A percentile compares a stretch with the other conserved stretches of the same genome.
Evolutionary conservation across 1,140 invertebrate genomes (phyloP).

Genomic region (Drosophila busckii): DNA sequence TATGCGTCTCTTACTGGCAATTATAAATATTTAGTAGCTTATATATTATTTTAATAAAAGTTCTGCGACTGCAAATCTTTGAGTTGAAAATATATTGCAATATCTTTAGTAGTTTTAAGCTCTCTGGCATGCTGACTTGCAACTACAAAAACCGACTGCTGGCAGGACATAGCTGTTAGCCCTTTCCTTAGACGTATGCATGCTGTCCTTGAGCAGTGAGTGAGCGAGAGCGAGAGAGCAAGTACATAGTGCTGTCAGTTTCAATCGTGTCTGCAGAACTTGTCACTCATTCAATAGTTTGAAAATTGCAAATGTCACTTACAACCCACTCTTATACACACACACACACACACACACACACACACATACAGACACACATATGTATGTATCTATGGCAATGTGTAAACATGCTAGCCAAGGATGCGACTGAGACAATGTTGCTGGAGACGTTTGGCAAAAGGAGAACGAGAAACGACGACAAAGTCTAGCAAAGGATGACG

Average conservation of each 20-base stretch:
- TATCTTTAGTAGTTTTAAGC: no score
- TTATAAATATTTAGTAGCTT: no score
- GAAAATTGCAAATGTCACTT: constrained; percentile 79
- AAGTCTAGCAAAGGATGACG: constrained; percentile 57
- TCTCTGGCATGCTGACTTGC: no score
- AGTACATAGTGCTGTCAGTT: constrained; percentile 66
- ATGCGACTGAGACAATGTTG: constrained; percentile 67
- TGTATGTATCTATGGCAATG: constrained; percentile 27
- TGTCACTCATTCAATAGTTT: constrained; percentile 79
- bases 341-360: constrained; percentile 21
- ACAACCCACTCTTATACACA: constrained; percentile 55
- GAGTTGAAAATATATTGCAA: no score
- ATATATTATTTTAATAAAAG: no score
- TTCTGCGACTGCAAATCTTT: no score
- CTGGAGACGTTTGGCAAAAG: constrained; percentile 36
- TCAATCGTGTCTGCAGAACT: constrained; percentile 78
- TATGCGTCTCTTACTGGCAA: no score
- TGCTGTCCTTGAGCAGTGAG: background rate
- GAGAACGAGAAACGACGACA: constrained; percentile 29
- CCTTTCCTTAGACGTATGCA: no score
- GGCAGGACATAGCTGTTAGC: no score
- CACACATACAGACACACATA: background rate
- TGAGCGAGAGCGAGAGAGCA: background rate
- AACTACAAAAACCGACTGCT: no score
- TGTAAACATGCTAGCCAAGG: constrained; percentile 54